Conservation (phyloP, 2,797 vertebrate species). For the Vultur gryphus region DNA sequence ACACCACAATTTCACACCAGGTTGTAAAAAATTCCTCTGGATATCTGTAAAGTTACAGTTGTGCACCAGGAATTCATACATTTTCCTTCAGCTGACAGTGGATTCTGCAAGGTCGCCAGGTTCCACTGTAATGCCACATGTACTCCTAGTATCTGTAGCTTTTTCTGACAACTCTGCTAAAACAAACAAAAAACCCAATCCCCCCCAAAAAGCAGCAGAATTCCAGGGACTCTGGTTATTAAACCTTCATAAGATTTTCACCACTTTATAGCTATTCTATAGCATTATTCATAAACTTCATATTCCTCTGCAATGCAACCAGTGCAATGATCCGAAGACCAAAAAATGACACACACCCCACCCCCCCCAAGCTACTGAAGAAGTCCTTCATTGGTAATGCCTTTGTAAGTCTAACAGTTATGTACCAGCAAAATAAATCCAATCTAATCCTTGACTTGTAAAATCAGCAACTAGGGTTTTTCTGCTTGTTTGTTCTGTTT, state of each 20-base stretch:
- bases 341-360: background rate
- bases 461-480: slow-evolving; percentile 37
- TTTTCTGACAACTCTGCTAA: background rate
- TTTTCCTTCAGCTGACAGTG: background rate
- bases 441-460: slow-evolving; percentile 54
- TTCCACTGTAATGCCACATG: slow-evolving; percentile 12
- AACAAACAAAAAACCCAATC: background rate
- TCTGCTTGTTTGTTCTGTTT: slow-evolving; percentile 44
- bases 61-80: background rate
- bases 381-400: slow-evolving; percentile 68
- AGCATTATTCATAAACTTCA: slow-evolving; percentile 57
- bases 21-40: slow-evolving; percentile 9
- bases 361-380: background rate
- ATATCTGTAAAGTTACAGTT: background rate
- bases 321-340: slow-evolving; percentile 68
- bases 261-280: slow-evolving; percentile 53
- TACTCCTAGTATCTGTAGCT: slow-evolving; percentile 6
- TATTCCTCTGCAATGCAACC: slow-evolving; percentile 65
- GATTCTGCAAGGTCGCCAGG: background rate
- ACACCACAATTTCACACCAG: background rate
- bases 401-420: slow-evolving; percentile 64
- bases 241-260: slow-evolving; percentile 68
- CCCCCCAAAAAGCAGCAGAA: slow-evolving; percentile 31
- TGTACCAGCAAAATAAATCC: slow-evolving; percentile 74
- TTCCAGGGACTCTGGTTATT: slow-evolving; percentile 27